These are phyloP conservation scores for Ametastegia equiseti DNA, from an alignment of 2,888 invertebrate species.

Conservation along the genomic window DNA sequence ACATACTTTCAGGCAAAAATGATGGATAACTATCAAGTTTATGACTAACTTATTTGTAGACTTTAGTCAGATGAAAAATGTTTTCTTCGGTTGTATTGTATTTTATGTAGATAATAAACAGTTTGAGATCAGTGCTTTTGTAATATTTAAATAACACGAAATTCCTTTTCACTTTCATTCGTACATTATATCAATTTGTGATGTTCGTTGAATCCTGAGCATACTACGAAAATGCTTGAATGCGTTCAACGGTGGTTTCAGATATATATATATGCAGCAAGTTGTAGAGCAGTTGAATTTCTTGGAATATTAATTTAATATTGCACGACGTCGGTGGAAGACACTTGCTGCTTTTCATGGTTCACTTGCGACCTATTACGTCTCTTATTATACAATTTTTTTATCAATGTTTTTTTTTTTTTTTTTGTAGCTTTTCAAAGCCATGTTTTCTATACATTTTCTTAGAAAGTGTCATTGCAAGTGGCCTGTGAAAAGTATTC, in stretches of 20 bases:
- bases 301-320: conserved; percentile 36
- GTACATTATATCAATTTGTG: conserved; percentile 7
- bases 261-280: conserved; percentile 32
- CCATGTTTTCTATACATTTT: conserved; percentile 37
- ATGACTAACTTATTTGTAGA: neutral
- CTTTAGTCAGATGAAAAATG: neutral
- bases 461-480: conserved; percentile 42
- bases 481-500: conserved; percentile 43
- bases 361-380: conserved; percentile 31
- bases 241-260: conserved; percentile 32
- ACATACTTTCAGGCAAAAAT: neutral
- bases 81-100: neutral
- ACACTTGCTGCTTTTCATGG: conserved; percentile 46
- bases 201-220: conserved; percentile 19
- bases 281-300: conserved; percentile 40
- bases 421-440: conserved; percentile 41
- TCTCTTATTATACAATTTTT: conserved; percentile 35
- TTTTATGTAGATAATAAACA: conserved; percentile 28
- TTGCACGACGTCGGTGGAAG: conserved; percentile 47
- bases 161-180: neutral
- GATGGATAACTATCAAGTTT: neutral
- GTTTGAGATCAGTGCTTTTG: conserved; percentile 28
- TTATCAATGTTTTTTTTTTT: neutral
- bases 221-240: conserved; percentile 36
- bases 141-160: conserved; percentile 22